Conservation (phyloP, 2,113 vertebrate genomes). For the Strix aluco region DNA sequence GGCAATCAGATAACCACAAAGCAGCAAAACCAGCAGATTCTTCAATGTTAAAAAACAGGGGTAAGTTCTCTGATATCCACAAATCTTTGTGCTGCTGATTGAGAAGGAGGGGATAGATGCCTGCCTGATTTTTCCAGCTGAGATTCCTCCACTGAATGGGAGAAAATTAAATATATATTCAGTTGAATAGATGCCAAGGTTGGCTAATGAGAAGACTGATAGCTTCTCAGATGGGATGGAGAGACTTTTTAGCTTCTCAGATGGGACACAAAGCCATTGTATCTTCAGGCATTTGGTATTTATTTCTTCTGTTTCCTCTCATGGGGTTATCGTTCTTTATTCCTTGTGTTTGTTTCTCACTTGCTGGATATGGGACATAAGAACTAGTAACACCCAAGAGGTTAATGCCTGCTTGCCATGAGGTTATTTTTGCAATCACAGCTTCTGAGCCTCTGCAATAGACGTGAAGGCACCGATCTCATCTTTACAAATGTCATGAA, state of each 20-base stretch:
- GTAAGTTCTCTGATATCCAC: not conserved
- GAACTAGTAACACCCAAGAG: not conserved
- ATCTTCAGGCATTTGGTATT: not conserved
- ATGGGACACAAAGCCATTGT: not conserved
- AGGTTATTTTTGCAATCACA: not conserved
- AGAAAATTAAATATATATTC: not conserved
- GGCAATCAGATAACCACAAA: not conserved
- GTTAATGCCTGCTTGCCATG: not conserved
- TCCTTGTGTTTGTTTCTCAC: not conserved
- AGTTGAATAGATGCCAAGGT: not conserved
- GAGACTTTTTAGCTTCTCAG: not conserved
- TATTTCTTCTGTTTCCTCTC: not conserved
- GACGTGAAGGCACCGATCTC: not conserved
- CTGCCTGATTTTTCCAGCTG: not conserved
- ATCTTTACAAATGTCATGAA: not conserved
- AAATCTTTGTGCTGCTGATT: not conserved
- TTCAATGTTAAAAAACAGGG: not conserved
- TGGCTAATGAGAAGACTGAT: not conserved
- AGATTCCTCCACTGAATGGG: not conserved
- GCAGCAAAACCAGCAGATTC: conserved; percentile 1
- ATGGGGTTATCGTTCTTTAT: not conserved
- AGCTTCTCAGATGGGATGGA: not conserved
- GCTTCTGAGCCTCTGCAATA: not conserved
- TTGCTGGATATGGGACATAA: not conserved
- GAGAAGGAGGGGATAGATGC: not conserved